These are phyloP conservation scores for Stratiomys singularior DNA, from an alignment of 2,888 invertebrate genomes.

Conservation along the genomic window DNA sequence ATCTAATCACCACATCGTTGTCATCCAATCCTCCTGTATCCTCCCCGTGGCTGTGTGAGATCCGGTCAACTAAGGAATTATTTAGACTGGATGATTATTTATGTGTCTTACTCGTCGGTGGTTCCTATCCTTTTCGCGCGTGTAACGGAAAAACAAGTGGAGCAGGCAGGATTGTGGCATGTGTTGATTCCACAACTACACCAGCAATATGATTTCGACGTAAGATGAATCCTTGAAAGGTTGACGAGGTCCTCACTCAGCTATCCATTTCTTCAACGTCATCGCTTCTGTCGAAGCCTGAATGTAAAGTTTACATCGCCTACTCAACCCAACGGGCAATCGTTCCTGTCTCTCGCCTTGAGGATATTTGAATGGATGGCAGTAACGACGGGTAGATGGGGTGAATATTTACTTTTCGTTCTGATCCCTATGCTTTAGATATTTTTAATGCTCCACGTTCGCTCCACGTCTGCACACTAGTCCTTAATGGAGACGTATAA, in stretches of 20 bases:
- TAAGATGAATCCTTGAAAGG: constrained; percentile 18
- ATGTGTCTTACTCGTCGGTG: neutral
- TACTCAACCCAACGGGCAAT: neutral
- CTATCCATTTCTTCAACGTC: neutral
- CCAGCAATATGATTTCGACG: neutral
- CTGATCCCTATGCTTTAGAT: constrained; percentile 29
- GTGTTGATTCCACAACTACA: neutral
- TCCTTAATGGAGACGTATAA: constrained; percentile 36
- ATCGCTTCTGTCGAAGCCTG: neutral
- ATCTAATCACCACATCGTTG: constrained; percentile 34
- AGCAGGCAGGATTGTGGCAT: neutral
- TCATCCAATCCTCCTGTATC: constrained; percentile 17
- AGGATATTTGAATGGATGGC: neutral
- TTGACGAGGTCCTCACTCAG: constrained; percentile 15
- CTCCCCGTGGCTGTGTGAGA: neutral
- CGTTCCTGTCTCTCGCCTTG: neutral
- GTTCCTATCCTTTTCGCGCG: neutral
- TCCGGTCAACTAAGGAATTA: neutral
- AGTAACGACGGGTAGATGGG: neutral
- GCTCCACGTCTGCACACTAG: neutral
- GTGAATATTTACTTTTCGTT: constrained; percentile 24
- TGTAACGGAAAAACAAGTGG: neutral
- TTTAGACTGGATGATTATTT: constrained; percentile 3
- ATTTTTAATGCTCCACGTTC: constrained; percentile 24
- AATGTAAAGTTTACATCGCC: no score